These are phyloP conservation scores for Lasioglossum pauxillum DNA, from an alignment of 2,888 invertebrate species.

Conservation along the genomic window DNA sequence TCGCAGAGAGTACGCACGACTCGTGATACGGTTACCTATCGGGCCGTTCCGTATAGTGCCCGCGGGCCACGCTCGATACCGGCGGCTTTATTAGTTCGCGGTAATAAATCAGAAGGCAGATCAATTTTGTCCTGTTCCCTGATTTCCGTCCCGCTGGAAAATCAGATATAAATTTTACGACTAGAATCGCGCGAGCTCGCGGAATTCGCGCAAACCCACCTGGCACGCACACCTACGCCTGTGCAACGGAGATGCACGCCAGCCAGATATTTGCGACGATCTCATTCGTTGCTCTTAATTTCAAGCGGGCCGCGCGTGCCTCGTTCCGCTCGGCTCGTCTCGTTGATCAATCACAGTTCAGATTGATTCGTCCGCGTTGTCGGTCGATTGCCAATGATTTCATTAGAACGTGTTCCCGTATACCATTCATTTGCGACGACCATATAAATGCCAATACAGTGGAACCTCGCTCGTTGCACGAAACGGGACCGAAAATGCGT, in stretches of 20 bases:
- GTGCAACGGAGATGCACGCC: neutral
- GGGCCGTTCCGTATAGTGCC: conserved; percentile 62
- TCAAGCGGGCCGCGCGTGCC: conserved; percentile 31
- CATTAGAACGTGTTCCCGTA: neutral
- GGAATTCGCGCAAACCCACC: conserved; percentile 4
- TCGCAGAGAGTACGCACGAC: conserved; percentile 35
- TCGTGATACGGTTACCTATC: conserved; percentile 64
- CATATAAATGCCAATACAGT: neutral
- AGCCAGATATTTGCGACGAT: conserved; percentile 56
- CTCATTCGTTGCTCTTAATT: conserved; percentile 64
- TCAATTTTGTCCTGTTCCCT: conserved; percentile 80
- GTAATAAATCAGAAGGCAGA: conserved; percentile 81
- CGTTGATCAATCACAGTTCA: conserved; percentile 24
- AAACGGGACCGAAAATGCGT: neutral
- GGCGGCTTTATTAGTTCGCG: conserved; percentile 81
- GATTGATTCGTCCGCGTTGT: conserved; percentile 30
- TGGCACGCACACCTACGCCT: neutral
- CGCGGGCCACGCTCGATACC: conserved; percentile 70
- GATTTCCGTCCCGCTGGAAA: conserved; percentile 76
- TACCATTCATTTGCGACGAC: too few species aligned
- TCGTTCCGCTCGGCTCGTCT: conserved; percentile 19
- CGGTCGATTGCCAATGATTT: neutral
- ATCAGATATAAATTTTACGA: conserved; percentile 80
- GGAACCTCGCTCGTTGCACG: neutral
- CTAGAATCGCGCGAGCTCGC: conserved; percentile 50